Evolutionary conservation across 2,113 vertebrate genomes (phyloP), one percentile per base, ranked within the genome.

Genomic region (Ageneiosus marmoratus): DNA sequence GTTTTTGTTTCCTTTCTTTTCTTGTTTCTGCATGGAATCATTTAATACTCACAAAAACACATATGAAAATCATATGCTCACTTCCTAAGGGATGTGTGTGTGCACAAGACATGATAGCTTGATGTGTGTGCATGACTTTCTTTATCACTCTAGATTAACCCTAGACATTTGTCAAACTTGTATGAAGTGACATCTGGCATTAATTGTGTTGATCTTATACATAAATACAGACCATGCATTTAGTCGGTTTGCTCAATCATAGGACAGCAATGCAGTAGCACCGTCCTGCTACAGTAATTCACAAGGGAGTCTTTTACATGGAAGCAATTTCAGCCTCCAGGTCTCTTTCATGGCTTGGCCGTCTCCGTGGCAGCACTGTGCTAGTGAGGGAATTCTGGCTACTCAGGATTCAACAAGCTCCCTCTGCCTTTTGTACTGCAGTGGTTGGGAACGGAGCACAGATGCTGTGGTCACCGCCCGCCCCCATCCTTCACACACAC

Each of bases 281-380:
- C 27, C 48, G 56, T 80, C 34, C 44, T 50, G 72, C 53, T 75
- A 76, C 76, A 63, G 77, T 53, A 29, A 44, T 67, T 34, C 69
- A 37, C 34, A 16, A 2, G 56, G 67, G 67, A 82, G 58, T 67
- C 44, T 82, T 56, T 87, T 62, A 60, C 37, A 67, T 69, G 34
- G 50, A 75, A 67, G 73, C 50, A 41, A 44, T 67, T 74, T 58
- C 32, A 51, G 72, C 60, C 65, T 56, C 56, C 1, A 50, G 51
- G 65, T 77, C 78, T 86, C 75, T 83, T 86, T 81, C 78, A 55
- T 77, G 16, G 76, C 83, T 84, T n/a, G 78, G 80, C 80, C 80
- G 91, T 94, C 90, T 79, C 92, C 90, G 90, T 63, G 83, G 93
- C 62, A 88, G 93, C 77, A 32, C 7, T 90, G 87, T 79, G 88